These are phyloP conservation scores for Chroicocephalus ridibundus DNA, from an alignment of 2,113 vertebrate genomes.

Conservation along the genomic window DNA sequence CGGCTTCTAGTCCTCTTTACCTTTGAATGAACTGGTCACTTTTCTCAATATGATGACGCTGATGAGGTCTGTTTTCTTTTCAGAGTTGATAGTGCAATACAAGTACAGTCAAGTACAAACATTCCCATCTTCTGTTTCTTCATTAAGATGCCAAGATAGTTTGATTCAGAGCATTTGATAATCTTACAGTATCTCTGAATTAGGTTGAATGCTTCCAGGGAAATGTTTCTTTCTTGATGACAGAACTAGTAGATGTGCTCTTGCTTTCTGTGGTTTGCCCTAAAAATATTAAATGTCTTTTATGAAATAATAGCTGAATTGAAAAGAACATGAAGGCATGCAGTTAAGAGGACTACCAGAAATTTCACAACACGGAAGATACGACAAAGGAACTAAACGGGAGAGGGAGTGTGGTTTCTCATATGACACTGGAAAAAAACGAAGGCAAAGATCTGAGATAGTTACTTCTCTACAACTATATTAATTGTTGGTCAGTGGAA, in stretches of 20 bases:
- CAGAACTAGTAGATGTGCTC: neutral
- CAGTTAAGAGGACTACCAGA: neutral
- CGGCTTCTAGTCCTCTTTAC: neutral
- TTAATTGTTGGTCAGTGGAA: neutral
- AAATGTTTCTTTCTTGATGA: neutral
- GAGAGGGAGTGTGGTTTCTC: neutral
- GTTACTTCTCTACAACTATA: neutral
- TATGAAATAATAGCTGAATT: neutral
- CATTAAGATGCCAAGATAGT: neutral
- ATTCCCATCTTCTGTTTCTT: neutral
- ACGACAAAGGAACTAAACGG: neutral
- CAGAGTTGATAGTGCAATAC: neutral
- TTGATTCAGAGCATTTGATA: neutral
- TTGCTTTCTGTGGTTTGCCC: neutral
- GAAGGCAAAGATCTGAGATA: neutral
- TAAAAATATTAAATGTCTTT: neutral
- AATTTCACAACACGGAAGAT: neutral
- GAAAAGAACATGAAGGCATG: neutral
- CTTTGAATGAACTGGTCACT: neutral
- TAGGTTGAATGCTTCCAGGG: neutral
- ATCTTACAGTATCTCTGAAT: neutral
- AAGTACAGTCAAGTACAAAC: neutral
- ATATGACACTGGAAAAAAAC: neutral
- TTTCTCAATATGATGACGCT: neutral
- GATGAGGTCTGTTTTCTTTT: neutral